A percentile compares a stretch with the other conserved stretches of the same genome.
Evolutionary conservation across 2,888 invertebrate genomes (phyloP).

Genomic region (Drosophila vallismaia): DNA sequence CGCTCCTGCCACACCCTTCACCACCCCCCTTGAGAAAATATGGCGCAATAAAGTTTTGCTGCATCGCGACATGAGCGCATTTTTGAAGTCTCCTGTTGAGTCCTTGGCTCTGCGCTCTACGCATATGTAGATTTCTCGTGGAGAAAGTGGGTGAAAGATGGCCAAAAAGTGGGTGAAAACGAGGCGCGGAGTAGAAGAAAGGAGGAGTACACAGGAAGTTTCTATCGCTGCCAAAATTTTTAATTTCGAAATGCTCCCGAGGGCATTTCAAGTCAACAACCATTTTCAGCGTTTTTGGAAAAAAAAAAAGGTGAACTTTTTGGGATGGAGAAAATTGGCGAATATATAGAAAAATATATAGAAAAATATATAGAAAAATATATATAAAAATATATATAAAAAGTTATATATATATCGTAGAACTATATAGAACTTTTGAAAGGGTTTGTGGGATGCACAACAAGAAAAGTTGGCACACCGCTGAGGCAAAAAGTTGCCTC

Average conservation of each 20-base stretch:
- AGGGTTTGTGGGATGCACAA: neutral
- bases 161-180: neutral
- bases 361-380: neutral
- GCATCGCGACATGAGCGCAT: slow-evolving; percentile 64
- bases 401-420: too few relatives aligned
- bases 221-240: slow-evolving; percentile 63
- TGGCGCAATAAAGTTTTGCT: slow-evolving; percentile 51
- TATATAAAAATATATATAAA: neutral
- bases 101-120: slow-evolving; percentile 10
- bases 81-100: slow-evolving; percentile 70
- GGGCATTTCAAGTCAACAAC: slow-evolving; percentile 60
- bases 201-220: slow-evolving; percentile 12
- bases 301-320: slow-evolving; percentile 6
- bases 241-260: slow-evolving; percentile 64
- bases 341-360: neutral
- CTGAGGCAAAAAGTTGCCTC: neutral
- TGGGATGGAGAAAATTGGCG: too few relatives aligned
- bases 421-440: neutral
- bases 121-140: slow-evolving; percentile 26
- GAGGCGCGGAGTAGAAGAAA: neutral
- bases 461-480: neutral
- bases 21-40: slow-evolving; percentile 31
- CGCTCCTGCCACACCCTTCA: slow-evolving; percentile 1
- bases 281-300: slow-evolving; percentile 11
- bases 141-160: neutral